Evolutionary conservation across 2,113 vertebrate genomes (phyloP), one percentile per base, ranked within the genome.

Genomic region (Bubo bubo): DNA sequence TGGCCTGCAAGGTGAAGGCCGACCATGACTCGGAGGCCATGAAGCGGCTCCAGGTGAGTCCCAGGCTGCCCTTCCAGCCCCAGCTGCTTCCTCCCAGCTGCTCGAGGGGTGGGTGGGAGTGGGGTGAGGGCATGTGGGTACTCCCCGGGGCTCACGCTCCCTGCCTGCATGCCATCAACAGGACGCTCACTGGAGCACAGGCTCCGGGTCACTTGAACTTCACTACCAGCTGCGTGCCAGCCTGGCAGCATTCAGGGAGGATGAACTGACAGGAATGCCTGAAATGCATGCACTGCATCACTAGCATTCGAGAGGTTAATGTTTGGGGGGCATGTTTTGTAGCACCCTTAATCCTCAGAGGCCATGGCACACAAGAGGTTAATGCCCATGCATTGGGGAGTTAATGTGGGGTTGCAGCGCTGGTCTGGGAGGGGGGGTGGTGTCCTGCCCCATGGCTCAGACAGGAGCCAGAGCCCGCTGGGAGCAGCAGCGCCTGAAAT

Each of bases 1-100:
- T 99, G 95, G 99, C 99, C 97, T 99, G 99, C 97, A 99, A 99
- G 97, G 99, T 99, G 94, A 99, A 99, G 97, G 99, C 99, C 18
- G 99, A 99, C 97, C 99, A 99, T 24, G 99, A 99, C 96, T 99
- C 99, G 0, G 99, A 99, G 97, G 99, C 99, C 95, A 99, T 99
- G 99, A 99, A 99, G 97, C 98, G 99, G 71, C 99, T 99, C 49
- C 99, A 99, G 99, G 99, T 99, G 82, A 80, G 86, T 73, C 49
- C 37, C 41, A n/a, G 49, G 27, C 30, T 75, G 35, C 49, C 12
- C 21, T 6, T 55, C 34, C 32, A 80, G 28, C 43, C 49, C 34
- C 30, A 59, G 19, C 12, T 52, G 18, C 13, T 26, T 63, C 22
- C 43, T 64, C 35, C 11, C 3, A 1, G 18, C 35, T 88, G 45